These are phyloP conservation scores for Anastatus disparis DNA, from an alignment of 1,140 invertebrate species.

Conservation along the genomic window DNA sequence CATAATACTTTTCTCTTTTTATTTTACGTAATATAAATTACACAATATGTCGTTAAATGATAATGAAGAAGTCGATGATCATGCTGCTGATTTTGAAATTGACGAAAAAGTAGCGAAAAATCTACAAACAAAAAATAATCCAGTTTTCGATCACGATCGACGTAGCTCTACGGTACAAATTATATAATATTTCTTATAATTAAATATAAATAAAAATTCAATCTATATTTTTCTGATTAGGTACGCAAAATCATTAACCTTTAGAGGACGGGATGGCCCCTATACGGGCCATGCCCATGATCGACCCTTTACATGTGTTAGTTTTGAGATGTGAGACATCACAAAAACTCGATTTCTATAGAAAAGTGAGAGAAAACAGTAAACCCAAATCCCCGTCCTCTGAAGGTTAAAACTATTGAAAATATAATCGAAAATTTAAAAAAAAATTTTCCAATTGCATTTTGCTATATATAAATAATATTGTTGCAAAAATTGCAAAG, in stretches of 20 bases:
- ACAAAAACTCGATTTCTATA: no score
- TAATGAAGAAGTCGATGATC: constrained; percentile 59
- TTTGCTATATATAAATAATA: no score
- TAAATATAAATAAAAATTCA: not conserved
- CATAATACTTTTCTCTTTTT: no score
- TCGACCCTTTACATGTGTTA: no score
- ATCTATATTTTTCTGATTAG: constrained; percentile 52
- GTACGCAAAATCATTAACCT: constrained; percentile 72
- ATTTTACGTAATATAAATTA: no score
- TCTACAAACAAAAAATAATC: constrained; percentile 73
- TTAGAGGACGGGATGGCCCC: no score
- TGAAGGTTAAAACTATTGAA: constrained; percentile 70
- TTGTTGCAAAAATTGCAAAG: no score
- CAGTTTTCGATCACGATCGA: constrained; percentile 72
- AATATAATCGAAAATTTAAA: constrained; percentile 68
- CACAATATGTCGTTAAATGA: constrained; percentile 59
- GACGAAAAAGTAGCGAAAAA: constrained; percentile 57
- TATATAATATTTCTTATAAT: not conserved
- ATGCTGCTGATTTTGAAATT: constrained; percentile 51
- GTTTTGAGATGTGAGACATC: no score
- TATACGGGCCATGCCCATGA: no score
- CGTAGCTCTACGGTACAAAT: constrained; percentile 72
- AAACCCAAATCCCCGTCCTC: no score
- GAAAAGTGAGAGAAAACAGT: no score
- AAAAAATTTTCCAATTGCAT: no score